phyloP scores from a whole-genome alignment of 2,113 vertebrate genomes.

The Equus quagga region DNA sequence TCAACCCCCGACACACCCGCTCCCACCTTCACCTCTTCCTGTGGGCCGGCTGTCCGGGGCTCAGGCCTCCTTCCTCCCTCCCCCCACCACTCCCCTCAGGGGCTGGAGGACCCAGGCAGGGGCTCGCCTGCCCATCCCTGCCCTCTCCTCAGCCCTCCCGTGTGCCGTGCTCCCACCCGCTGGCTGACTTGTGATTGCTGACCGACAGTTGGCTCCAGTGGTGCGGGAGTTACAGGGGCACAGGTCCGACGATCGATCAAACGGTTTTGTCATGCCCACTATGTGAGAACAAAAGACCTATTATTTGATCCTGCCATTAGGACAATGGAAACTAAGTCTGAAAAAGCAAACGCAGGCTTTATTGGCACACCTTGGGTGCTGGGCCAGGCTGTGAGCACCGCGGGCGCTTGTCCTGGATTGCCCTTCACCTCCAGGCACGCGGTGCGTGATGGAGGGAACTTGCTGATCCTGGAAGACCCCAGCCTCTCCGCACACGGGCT shows the following conservation, averaged over 20 bases:
- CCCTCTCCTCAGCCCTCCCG: background rate
- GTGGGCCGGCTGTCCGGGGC: no score
- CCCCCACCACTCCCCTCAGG: background rate
- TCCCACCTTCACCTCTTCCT: no score
- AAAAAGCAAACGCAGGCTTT: background rate
- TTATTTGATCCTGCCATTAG: background rate
- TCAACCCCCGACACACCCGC: background rate
- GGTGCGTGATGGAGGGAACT: background rate
- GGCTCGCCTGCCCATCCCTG: background rate
- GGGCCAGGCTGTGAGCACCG: background rate
- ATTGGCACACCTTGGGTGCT: background rate
- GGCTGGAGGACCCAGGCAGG: background rate
- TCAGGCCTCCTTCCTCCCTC: background rate
- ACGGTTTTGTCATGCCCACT: rapidly evolving
- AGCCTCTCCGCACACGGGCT: background rate
- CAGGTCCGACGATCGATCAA: background rate
- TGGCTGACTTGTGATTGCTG: background rate
- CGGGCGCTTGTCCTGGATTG: background rate
- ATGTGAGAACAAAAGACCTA: background rate
- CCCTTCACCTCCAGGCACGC: no score
- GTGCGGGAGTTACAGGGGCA: rapidly evolving
- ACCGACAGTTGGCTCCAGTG: background rate
- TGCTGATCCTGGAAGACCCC: background rate
- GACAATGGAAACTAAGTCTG: background rate
- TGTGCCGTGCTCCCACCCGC: rapidly evolving